A percentile compares a stretch with the other conserved stretches of the same genome.
These are phyloP conservation scores for Tenthredo scrophulariae DNA, from an alignment of 2,888 invertebrate genomes.

Conservation along the genomic window DNA sequence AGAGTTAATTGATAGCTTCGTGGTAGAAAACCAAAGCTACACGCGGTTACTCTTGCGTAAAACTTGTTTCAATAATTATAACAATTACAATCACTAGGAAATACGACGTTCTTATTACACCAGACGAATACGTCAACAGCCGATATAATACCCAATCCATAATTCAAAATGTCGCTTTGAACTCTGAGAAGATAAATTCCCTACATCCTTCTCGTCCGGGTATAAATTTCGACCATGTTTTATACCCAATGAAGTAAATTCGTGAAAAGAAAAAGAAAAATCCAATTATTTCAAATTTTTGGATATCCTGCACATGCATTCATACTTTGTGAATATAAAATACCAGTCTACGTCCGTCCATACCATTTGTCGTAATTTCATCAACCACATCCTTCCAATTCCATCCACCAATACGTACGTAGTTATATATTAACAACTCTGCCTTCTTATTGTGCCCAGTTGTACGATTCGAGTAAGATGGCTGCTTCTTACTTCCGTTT, in stretches of 20 bases:
- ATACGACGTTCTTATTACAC: neutral
- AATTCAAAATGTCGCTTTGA: neutral
- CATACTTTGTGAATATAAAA: neutral
- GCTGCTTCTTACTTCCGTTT: slow-evolving; percentile 17
- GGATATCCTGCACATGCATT: neutral
- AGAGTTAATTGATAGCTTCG: slow-evolving; percentile 31
- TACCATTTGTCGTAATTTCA: slow-evolving; percentile 19
- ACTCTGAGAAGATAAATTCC: neutral
- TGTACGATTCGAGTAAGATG: slow-evolving; percentile 31
- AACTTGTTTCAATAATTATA: slow-evolving; percentile 36
- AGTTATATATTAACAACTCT: slow-evolving; percentile 1
- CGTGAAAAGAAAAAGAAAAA: neutral
- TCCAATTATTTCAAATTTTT: neutral
- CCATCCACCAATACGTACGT: slow-evolving; percentile 1
- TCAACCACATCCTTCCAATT: slow-evolving; percentile 18
- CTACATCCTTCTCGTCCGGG: neutral
- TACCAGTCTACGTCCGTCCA: neutral
- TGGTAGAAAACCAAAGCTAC: neutral
- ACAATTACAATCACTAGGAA: slow-evolving; percentile 24
- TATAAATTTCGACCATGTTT: neutral
- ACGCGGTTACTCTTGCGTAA: slow-evolving; percentile 36
- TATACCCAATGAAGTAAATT: neutral
- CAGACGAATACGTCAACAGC: neutral
- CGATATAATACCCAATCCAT: neutral
- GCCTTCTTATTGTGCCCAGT: neutral